phyloP scores from a whole-genome alignment of 1,140 invertebrate genomes.

The Cydia splendana region DNA sequence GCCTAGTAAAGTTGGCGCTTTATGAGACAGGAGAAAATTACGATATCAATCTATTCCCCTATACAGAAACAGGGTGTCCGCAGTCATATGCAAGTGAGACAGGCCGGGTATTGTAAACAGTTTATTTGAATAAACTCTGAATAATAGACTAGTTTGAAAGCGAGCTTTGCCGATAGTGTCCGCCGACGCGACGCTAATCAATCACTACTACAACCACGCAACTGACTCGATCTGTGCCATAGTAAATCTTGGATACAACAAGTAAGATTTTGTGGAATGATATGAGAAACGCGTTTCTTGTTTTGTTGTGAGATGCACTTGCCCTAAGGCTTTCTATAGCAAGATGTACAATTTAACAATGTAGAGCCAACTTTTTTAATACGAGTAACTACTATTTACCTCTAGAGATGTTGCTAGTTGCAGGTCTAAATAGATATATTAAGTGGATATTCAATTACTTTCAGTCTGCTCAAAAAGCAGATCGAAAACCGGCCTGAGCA shows the following conservation, averaged over 20 bases:
- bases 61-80: slow-evolving; percentile 26
- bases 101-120: slow-evolving; percentile 29
- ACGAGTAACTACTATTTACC: too few relatives aligned
- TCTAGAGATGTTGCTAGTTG: too few relatives aligned
- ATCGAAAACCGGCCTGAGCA: too few relatives aligned
- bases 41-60: slow-evolving; percentile 23
- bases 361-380: too few relatives aligned
- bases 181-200: slow-evolving; percentile 34
- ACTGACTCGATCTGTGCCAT: slow-evolving; percentile 17
- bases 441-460: too few relatives aligned
- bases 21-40: slow-evolving; percentile 24
- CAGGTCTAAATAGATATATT: too few relatives aligned
- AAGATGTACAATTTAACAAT: too few relatives aligned
- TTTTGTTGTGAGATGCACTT: slow-evolving; percentile 10
- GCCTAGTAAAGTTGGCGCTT: not conserved
- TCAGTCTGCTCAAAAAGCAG: too few relatives aligned
- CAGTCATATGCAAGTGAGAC: slow-evolving; percentile 21
- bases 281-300: slow-evolving; percentile 24
- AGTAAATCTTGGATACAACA: slow-evolving; percentile 25
- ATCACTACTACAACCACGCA: slow-evolving; percentile 33
- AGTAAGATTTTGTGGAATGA: slow-evolving; percentile 28
- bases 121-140: slow-evolving; percentile 35
- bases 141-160: slow-evolving; percentile 32
- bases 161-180: slow-evolving; percentile 33
- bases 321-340: not conserved